phyloP scores from a whole-genome alignment of 2,888 invertebrate species.

The Serrognathus titanus region DNA sequence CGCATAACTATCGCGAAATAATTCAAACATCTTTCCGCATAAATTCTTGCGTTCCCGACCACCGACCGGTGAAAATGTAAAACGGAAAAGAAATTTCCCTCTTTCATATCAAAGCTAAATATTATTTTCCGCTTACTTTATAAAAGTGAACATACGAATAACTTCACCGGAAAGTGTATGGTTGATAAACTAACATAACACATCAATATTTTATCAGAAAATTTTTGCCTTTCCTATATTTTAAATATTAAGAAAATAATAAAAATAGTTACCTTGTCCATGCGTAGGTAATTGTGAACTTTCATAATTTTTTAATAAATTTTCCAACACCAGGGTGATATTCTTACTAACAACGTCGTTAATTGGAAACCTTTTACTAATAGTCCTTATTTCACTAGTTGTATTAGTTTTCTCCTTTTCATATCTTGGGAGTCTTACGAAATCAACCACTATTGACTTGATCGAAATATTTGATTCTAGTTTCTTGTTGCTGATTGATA shows the following conservation, averaged over 20 bases:
- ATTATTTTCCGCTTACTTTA: too few species aligned
- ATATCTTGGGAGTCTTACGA: conserved; percentile 9
- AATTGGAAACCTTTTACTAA: conserved; percentile 50
- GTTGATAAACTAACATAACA: not conserved
- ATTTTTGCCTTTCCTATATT: not conserved
- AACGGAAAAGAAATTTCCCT: not conserved
- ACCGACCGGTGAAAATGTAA: not conserved
- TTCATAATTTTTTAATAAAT: conserved; percentile 85
- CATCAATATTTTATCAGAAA: not conserved
- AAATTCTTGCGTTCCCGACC: not conserved
- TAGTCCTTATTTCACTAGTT: conserved; percentile 5
- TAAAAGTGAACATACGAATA: too few species aligned
- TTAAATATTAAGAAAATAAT: too few species aligned
- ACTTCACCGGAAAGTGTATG: too few species aligned
- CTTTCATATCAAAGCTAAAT: not conserved
- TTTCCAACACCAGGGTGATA: conserved; percentile 80
- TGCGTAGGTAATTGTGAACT: conserved; percentile 87
- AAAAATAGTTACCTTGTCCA: conserved; percentile 64
- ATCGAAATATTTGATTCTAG: not conserved
- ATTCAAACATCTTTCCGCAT: not conserved
- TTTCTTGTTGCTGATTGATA: too few species aligned
- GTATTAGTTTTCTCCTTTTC: not conserved
- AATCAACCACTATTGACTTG: conserved; percentile 13
- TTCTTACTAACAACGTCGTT: conserved; percentile 77
- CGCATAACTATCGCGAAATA: not conserved